These are phyloP conservation scores for Pipistrellus kuhlii DNA, from an alignment of 2,797 vertebrate species.

Conservation along the genomic window DNA sequence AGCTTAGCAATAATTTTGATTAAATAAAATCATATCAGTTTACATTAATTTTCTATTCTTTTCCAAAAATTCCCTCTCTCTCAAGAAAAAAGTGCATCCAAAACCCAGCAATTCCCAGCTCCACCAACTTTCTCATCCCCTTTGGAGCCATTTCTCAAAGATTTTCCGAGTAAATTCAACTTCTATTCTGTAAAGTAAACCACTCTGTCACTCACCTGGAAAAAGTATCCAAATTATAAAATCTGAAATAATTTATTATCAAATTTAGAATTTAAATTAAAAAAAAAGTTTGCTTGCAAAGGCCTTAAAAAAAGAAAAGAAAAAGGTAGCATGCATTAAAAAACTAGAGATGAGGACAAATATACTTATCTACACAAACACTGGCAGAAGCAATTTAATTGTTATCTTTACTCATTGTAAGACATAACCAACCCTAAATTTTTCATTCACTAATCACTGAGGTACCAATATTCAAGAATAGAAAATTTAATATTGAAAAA, in stretches of 20 bases:
- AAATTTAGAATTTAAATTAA: constrained; percentile 91
- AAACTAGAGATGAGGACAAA: constrained; percentile 89
- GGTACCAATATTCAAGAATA: constrained; percentile 91
- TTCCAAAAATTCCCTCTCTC: constrained; percentile 86
- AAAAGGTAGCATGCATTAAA: constrained; percentile 90
- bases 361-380: constrained; percentile 91
- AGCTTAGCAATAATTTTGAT: constrained; percentile 87
- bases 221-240: constrained; percentile 90
- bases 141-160: constrained; percentile 88
- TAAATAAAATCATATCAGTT: constrained; percentile 91
- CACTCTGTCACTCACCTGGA: constrained; percentile 81
- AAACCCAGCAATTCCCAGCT: constrained; percentile 87
- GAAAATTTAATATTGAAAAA: constrained; percentile 90
- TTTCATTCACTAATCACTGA: constrained; percentile 91
- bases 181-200: constrained; percentile 82
- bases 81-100: constrained; percentile 90
- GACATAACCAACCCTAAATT: constrained; percentile 88
- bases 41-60: constrained; percentile 89
- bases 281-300: constrained; percentile 89
- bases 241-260: constrained; percentile 94
- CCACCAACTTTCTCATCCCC: constrained; percentile 78
- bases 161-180: constrained; percentile 85
- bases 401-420: constrained; percentile 88
- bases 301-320: constrained; percentile 86
- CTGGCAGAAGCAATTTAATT: constrained; percentile 90